Evolutionary conservation across 2,797 vertebrate genomes (phyloP).

Genomic region (Micropoecilia bifurca): DNA sequence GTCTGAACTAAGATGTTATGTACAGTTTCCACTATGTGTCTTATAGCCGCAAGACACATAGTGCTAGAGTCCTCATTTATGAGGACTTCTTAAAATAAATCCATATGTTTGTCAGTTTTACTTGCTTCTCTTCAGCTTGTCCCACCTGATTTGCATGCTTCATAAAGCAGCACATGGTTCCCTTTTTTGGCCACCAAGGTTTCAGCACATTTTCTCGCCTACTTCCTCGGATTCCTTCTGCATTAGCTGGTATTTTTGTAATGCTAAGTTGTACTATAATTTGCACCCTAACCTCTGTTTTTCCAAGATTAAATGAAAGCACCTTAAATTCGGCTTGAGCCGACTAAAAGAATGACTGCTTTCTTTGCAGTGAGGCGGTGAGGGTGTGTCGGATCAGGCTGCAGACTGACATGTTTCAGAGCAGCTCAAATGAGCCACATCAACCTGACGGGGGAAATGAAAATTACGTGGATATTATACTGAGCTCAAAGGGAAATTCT

Average conservation of each 20-base stretch:
- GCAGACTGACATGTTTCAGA: slow-evolving; percentile 2
- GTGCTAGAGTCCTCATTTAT: not conserved
- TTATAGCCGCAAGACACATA: not conserved
- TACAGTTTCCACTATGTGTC: not conserved
- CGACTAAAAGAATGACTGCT: not conserved
- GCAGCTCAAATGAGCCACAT: slow-evolving; percentile 8
- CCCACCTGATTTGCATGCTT: not conserved
- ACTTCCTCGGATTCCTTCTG: not conserved
- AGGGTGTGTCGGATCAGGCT: slow-evolving; percentile 3
- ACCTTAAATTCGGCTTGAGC: not conserved
- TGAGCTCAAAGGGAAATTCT: not conserved
- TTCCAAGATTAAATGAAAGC: slow-evolving; percentile 10
- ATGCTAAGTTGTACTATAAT: slow-evolving; percentile 6
- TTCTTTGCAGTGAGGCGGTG: not conserved
- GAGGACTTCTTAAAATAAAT: not conserved
- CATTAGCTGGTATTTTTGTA: slow-evolving; percentile 6
- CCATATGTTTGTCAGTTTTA: not conserved
- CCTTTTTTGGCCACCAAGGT: not conserved
- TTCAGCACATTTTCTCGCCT: not conserved
- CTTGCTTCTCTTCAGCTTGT: not conserved
- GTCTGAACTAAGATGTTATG: not conserved
- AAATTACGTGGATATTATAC: not conserved
- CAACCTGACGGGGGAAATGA: not conserved
- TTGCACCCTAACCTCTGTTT: slow-evolving; percentile 3
- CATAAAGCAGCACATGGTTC: not conserved